Base-by-base conservation (phyloP, 2,797 vertebrate genomes). In the Cossypha heuglini region DNA sequence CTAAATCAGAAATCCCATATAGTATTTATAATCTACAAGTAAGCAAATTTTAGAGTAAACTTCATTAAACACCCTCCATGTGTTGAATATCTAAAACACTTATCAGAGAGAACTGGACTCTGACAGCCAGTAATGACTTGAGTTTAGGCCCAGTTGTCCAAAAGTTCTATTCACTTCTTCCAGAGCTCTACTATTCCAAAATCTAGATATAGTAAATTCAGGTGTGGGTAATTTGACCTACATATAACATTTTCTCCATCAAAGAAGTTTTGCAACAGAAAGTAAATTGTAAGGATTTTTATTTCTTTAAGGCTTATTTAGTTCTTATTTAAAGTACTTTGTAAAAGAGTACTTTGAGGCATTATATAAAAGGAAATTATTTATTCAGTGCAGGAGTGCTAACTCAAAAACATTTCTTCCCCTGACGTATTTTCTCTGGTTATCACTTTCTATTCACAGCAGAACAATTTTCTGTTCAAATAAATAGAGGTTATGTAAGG, bases 401-500 rank as follows among this genome's bases (percentile, higher is more conserved):
- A 91, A 95, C 22, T 81, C 76, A 86, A 33, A 90, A 87, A 33
- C 9, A 15, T 45, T 58, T 46, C 54, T 68, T 37, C 17, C 9
- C 14, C 58, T 35, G 22, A 7, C 8, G 57, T 84, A 92, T 54
- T 87, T 88, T 78, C n/a, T 33, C 62, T 75, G 28, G 13, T 69
- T 95, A 57, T 57, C 40, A 77, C 67, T 88, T 62, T 48, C 22
- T 86, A n/a, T 74, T 93, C 79, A 91, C 79, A 91, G 37, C n/a
- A 84, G 72, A 89, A 68, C 54, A 55, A 62, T 88, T 97, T 94
- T 91, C 81, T 58, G 29, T 76, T 45, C 38, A 58, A 69, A 86
- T 81, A 96, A 63, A 80, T 75, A 74, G 38, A 80, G 22, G 43
- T 80, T 93, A 83, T 68, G 11, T 54, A 95, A 94, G 88, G 80